Evolutionary conservation across 2,888 invertebrate genomes (phyloP).

Genomic region (Parnassius orleans): DNA sequence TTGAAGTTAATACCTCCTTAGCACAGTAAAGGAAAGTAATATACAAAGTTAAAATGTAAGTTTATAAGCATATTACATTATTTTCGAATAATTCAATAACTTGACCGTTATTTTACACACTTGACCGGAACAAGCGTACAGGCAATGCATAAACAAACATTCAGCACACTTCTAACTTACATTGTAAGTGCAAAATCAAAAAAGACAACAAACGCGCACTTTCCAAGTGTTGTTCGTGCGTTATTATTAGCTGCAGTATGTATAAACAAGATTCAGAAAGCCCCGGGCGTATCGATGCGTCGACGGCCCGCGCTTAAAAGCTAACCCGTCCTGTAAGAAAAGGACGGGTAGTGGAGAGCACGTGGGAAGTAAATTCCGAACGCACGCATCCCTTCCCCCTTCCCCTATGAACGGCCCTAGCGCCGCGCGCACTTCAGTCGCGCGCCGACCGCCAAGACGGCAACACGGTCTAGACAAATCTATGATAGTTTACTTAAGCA

Average conservation of each 20-base stretch:
- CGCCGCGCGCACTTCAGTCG: conserved; percentile 72
- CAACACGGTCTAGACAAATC: conserved; percentile 46
- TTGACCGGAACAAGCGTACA: conserved; percentile 47
- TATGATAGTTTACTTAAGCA: conserved; percentile 45
- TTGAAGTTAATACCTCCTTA: neutral
- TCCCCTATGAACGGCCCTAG: conserved; percentile 44
- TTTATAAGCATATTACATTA: conserved; percentile 1
- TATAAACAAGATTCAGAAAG: conserved; percentile 75
- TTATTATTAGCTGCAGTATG: conserved; percentile 77
- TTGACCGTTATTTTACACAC: conserved; percentile 16
- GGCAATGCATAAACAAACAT: conserved; percentile 56
- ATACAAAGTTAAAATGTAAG: neutral
- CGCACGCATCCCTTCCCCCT: conserved; percentile 73
- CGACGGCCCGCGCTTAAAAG: conserved; percentile 71
- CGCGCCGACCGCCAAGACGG: conserved; percentile 75
- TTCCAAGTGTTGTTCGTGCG: conserved; percentile 44
- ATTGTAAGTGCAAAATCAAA: conserved; percentile 55
- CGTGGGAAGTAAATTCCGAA: conserved; percentile 80
- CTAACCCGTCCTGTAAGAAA: conserved; percentile 77
- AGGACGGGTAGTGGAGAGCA: conserved; percentile 68
- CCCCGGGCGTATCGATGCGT: conserved; percentile 75
- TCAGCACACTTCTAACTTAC: conserved; percentile 48
- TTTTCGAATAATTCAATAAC: conserved; percentile 8
- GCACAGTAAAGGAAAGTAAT: neutral
- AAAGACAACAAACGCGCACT: conserved; percentile 59